These are phyloP conservation scores for Rhipidura dahli DNA, from an alignment of 2,113 vertebrate genomes.

Conservation along the genomic window DNA sequence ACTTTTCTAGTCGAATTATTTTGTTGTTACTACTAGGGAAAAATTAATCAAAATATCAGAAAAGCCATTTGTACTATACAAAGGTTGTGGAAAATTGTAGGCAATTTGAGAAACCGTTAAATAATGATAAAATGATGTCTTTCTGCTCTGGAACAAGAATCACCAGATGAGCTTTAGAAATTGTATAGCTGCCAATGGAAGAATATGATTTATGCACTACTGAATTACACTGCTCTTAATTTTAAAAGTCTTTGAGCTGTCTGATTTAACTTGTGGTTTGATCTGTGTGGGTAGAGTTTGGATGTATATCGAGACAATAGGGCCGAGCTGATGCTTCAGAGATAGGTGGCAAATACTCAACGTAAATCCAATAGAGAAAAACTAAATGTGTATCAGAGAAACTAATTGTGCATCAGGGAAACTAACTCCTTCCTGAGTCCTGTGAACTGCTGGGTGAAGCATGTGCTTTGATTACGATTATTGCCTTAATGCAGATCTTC, in stretches of 20 bases:
- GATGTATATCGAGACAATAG: background rate
- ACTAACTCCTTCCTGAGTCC: background rate
- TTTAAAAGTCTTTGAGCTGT: background rate
- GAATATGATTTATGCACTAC: background rate
- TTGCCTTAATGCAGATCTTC: background rate
- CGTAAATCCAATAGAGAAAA: background rate
- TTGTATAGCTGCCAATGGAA: background rate
- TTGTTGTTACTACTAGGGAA: background rate
- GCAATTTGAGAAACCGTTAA: background rate
- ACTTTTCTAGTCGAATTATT: background rate
- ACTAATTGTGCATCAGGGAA: background rate
- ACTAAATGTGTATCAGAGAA: background rate
- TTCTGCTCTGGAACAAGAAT: slow-evolving; percentile 6
- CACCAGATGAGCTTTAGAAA: background rate
- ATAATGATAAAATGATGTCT: background rate
- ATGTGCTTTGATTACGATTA: background rate
- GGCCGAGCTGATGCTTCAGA: background rate
- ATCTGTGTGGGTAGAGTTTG: background rate
- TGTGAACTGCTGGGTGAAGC: background rate
- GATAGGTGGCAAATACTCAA: background rate
- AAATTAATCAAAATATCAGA: background rate
- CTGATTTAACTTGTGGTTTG: background rate
- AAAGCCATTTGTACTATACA: background rate
- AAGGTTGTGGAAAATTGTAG: background rate
- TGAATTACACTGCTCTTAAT: background rate